Base-by-base conservation (phyloP, 1,140 invertebrate genomes). In the Odontomachus brunneus region DNA sequence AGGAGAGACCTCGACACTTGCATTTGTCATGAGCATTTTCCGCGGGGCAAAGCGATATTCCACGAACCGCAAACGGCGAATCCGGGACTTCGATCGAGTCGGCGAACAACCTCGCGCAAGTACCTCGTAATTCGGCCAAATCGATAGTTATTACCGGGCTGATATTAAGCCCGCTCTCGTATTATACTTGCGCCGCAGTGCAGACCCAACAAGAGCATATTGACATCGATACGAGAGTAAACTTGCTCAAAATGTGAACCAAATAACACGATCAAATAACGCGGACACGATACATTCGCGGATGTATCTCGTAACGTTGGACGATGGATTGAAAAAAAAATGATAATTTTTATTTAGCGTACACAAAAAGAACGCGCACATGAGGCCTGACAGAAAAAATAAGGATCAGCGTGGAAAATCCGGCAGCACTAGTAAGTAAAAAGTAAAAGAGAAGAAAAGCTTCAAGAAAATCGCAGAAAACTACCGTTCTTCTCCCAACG, bases 111-210 rank as follows among this genome's bases (percentile, higher is more conserved):
- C 38, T 44, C 38, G 4, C 26, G 12, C 29, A 24, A 44, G 15
- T 33, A n/a, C 66, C 29, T 67, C 19, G 62, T 49, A n/a, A 11
- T 78, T 67, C 12, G 5, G 22, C 24, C 44, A n/a, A 75, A 75
- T 75, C 73, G 26, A 65, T 75, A 75, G 44, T 65, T 75, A 65
- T 75, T 75, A 75, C 2, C 73, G 14, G 9, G n/a, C 11, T n/a
- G 57, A 62, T 44, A 44, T 19, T 29, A 19, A 60, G 22, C 7
- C 24, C 12, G 15, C 33, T 22, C 53, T 73, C 44, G 44, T n/a
- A 33, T 33, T 72, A 29, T 29, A 29, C 62, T 63, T 14, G 1
- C 17, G 29, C 7, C 33, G n/a, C 29, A 5, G 29, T 11, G 19
- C 14, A 55, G 0, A 55, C n/a, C 53, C 53, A n/a, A 55, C 53